Conservation (phyloP, 2,888 invertebrate species). For the Drosophila greeni region DNA sequence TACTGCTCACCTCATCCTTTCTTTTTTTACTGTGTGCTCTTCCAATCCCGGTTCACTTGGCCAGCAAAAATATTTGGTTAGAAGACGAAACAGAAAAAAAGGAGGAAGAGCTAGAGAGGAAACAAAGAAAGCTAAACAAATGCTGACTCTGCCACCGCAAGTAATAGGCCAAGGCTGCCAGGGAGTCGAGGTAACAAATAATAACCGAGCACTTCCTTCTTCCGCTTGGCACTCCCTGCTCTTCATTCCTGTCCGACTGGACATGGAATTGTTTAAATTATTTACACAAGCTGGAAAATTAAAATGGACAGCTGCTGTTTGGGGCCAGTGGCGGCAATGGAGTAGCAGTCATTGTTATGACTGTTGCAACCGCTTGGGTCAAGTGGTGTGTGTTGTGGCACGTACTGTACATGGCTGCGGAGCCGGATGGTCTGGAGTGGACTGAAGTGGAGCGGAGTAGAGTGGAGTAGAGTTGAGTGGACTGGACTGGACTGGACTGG, state of each 20-base stretch:
- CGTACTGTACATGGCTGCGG: conserved; percentile 37
- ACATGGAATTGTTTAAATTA: conserved; percentile 59
- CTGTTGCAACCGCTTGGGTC: conserved; percentile 54
- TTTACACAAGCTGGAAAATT: conserved; percentile 55
- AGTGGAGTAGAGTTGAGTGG: not conserved
- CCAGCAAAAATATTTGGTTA: conserved; percentile 45
- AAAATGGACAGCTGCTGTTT: conserved; percentile 58
- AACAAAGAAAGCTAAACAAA: conserved; percentile 35
- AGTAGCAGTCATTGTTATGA: conserved; percentile 58
- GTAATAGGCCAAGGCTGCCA: conserved; percentile 38
- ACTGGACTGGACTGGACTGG: conserved; percentile 2
- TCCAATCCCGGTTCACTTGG: conserved; percentile 24
- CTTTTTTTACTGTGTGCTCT: conserved; percentile 4
- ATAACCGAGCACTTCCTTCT: conserved; percentile 40
- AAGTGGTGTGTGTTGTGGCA: conserved; percentile 53
- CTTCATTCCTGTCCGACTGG: conserved; percentile 24
- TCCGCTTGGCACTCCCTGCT: conserved; percentile 13
- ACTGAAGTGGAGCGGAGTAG: not conserved
- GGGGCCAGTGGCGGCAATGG: conserved; percentile 16
- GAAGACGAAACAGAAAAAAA: conserved; percentile 19
- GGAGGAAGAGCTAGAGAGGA: not conserved
- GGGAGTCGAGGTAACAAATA: conserved; percentile 39
- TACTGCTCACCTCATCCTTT: not conserved
- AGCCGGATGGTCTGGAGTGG: conserved; percentile 13
- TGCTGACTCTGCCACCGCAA: conserved; percentile 42